These are phyloP conservation scores for Oophaga sylvatica DNA, from an alignment of 2,797 vertebrate species.

Conservation along the genomic window DNA sequence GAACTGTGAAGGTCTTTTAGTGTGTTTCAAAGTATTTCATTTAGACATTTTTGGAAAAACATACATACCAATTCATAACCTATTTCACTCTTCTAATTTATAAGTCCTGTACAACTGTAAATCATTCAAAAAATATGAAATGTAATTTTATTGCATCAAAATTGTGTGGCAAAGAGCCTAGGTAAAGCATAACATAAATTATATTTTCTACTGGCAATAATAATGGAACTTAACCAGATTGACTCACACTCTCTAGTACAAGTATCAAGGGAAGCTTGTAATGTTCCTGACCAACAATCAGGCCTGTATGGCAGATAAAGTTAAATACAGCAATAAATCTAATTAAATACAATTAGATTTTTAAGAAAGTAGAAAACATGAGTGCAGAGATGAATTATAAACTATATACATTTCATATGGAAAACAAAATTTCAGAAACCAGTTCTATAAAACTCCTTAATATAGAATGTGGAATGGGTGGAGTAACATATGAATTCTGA, in stretches of 20 bases:
- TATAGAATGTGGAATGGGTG: not conserved
- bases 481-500: not conserved
- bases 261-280: conserved; percentile 62
- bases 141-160: conserved; percentile 76
- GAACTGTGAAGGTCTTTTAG: conserved; percentile 85
- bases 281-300: conserved; percentile 64
- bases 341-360: conserved; percentile 45
- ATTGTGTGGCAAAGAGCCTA: conserved; percentile 73
- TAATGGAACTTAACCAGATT: conserved; percentile 67
- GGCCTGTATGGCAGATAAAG: conserved; percentile 50
- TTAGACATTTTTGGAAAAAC: conserved; percentile 88
- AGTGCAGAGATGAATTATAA: conserved; percentile 25
- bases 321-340: conserved; percentile 39
- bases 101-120: conserved; percentile 78
- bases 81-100: conserved; percentile 87
- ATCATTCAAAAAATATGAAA: conserved; percentile 80
- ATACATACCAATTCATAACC: conserved; percentile 90
- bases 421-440: not conserved
- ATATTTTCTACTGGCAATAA: conserved; percentile 73
- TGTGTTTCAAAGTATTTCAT: conserved; percentile 83
- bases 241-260: conserved; percentile 61
- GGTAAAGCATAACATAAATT: conserved; percentile 73
- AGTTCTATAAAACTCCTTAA: not conserved
- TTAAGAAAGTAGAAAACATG: conserved; percentile 12
- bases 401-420: not conserved